Percentiles rank a stretch among this genome's conserved stretches.
These are phyloP conservation scores for Drosophila testacea DNA, from an alignment of 2,888 invertebrate genomes.

Conservation along the genomic window DNA sequence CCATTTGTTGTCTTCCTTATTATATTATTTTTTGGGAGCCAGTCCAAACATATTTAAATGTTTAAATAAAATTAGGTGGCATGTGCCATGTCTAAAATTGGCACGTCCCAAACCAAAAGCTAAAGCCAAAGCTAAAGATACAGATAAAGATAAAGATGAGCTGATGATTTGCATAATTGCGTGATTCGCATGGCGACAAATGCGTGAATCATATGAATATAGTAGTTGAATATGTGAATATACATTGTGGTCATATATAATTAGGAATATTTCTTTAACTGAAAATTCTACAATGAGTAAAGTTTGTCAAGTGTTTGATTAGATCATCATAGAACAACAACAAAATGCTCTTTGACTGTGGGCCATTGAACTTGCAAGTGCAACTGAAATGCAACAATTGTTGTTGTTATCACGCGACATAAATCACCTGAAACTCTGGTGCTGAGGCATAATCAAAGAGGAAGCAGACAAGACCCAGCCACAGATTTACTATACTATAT, in stretches of 20 bases:
- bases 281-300: conserved; percentile 46
- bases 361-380: conserved; percentile 57
- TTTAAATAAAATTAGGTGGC: conserved; percentile 38
- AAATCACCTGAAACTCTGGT: conserved; percentile 39
- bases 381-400: conserved; percentile 50
- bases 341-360: conserved; percentile 30
- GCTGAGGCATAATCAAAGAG: conserved; percentile 30
- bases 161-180: conserved; percentile 74
- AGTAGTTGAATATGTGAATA: conserved; percentile 2
- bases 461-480: conserved; percentile 40
- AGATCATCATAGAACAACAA: conserved; percentile 38
- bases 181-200: conserved; percentile 71
- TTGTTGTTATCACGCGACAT: conserved; percentile 43
- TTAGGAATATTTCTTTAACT: background rate
- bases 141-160: conserved; percentile 40
- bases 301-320: conserved; percentile 44
- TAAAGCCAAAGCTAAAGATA: conserved; percentile 15
- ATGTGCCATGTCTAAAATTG: conserved; percentile 48
- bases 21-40: conserved; percentile 5
- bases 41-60: conserved; percentile 12
- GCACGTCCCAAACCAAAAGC: conserved; percentile 52
- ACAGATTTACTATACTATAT: conserved; percentile 26
- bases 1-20: conserved; percentile 4
- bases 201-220: conserved; percentile 56
- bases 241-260: conserved; percentile 10